Evolutionary conservation across 2,113 vertebrate genomes (phyloP), one percentile per base, ranked within the genome.

Genomic region (Heloderma charlesbogerti): DNA sequence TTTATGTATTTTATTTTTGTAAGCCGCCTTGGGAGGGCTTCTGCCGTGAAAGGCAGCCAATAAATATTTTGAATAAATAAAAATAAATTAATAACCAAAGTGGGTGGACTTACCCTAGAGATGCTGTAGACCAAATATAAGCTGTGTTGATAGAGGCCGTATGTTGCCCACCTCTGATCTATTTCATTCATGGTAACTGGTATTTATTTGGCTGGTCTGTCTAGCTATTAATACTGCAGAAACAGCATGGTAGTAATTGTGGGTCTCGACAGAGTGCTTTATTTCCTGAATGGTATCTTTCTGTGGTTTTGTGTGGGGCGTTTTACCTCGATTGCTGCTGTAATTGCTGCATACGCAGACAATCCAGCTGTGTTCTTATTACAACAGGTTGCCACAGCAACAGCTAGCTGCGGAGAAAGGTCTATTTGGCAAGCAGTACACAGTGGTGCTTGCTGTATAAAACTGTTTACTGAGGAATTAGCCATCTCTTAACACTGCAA

Each of bases 321-420:
- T 40, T 89, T 13, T 88, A 5, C 74, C 57, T 91, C 18, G 51
- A 80, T 86, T 72, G 45, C 75, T 84, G 57, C 88, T 90, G 84
- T 84, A 91, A 87, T 31, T 89, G 60, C 37, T 3, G 0, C 71
- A 60, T 60, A 16, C 0, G 0, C 27, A 45, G 54, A 63, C 84
- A 85, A 48, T 71, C 45, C 20, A 45, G 13, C 22, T 69, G 54
- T 86, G 48, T 8, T 34, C 93, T 54, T 94, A 0, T 87, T 95
- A 81, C 83, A 93, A 60, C 51, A 79, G 45, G 92, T 95, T 96
- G 93, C 91, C 92, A 66, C 57, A 93, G 93, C 92, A 95, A 91
- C 94, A 85, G 25, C n/a, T 13, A 51, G 31, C 69, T 91, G 74
- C 80, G 51, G 72, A 69, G 20, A 81, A 79, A 43, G 8, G 1